A percentile compares a stretch with the other conserved stretches of the same genome.
phyloP scores from a whole-genome alignment of 2,888 invertebrate species.

The Andrena flavipes region DNA sequence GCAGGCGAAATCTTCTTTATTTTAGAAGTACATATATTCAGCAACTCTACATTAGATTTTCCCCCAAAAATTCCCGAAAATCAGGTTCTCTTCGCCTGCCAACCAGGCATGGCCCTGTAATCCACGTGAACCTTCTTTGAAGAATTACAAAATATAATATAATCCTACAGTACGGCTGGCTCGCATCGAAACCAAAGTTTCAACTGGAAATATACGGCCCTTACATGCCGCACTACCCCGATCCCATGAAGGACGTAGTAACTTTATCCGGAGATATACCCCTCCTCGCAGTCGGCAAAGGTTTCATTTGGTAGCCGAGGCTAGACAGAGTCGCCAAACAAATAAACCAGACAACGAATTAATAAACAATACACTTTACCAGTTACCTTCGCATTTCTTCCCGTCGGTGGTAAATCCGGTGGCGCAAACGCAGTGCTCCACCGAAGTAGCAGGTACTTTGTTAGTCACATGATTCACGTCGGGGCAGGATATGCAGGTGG shows the following conservation, averaged over 20 bases:
- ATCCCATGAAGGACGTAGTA: constrained; percentile 72
- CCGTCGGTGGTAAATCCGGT: constrained; percentile 86
- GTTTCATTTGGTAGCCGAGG: constrained; percentile 60
- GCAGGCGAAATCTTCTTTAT: no score
- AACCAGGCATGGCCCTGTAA: no score
- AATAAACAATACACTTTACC: background rate
- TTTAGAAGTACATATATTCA: no score
- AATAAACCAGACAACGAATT: background rate
- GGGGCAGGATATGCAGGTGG: constrained; percentile 86
- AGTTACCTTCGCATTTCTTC: constrained; percentile 87
- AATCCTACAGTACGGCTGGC: constrained; percentile 75
- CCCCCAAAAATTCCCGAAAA: no score
- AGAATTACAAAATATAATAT: background rate
- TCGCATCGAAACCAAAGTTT: constrained; percentile 76
- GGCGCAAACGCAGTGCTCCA: constrained; percentile 88
- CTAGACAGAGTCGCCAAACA: background rate
- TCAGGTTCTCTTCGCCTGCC: no score
- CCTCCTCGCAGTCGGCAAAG: constrained; percentile 72
- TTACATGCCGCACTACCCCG: constrained; percentile 65
- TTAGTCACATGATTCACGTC: constrained; percentile 88
- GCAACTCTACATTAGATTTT: no score
- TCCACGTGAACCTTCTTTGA: no score
- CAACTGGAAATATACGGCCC: constrained; percentile 76
- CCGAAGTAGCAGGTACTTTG: constrained; percentile 86
- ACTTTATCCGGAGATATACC: constrained; percentile 72